These are phyloP conservation scores for Capra hircus DNA, from an alignment of 2,113 vertebrate genomes.

Conservation along the genomic window DNA sequence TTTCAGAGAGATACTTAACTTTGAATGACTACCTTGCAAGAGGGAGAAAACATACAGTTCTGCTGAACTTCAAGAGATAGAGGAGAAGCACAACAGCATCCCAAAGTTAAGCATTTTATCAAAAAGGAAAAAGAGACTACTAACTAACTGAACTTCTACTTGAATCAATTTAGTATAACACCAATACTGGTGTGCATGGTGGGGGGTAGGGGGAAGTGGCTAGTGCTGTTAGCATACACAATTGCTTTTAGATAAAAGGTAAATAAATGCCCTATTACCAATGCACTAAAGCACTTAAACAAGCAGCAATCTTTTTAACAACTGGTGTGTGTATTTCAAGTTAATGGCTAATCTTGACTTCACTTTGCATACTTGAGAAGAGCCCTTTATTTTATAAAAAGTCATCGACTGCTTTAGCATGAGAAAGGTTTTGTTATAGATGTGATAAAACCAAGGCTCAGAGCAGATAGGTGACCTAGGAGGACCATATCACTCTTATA, in stretches of 20 bases:
- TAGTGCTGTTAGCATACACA: not conserved
- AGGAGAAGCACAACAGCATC: not conserved
- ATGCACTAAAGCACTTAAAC: constrained; percentile 13
- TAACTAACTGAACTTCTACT: constrained; percentile 40
- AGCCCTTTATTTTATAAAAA: constrained; percentile 2
- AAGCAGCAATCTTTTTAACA: not conserved
- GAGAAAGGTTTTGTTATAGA: not conserved
- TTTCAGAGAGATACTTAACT: constrained; percentile 55
- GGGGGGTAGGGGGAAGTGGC: not conserved
- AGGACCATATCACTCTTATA: not conserved
- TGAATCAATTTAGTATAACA: not conserved
- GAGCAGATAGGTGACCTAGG: not conserved
- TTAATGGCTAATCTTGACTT: not conserved
- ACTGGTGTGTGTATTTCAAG: not conserved
- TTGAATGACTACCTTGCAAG: constrained; percentile 54
- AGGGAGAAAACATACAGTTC: constrained; percentile 23
- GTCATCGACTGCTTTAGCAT: not conserved
- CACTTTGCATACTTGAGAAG: not conserved
- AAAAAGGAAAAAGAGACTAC: constrained; percentile 25
- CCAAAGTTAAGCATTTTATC: constrained; percentile 21
- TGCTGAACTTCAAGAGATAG: constrained; percentile 21
- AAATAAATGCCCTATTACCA: constrained; percentile 27
- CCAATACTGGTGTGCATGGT: not conserved
- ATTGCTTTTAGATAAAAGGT: not conserved
- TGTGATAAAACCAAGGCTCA: not conserved